Conservation (phyloP, 1,140 invertebrate genomes). For the Nylanderia fulva region DNA sequence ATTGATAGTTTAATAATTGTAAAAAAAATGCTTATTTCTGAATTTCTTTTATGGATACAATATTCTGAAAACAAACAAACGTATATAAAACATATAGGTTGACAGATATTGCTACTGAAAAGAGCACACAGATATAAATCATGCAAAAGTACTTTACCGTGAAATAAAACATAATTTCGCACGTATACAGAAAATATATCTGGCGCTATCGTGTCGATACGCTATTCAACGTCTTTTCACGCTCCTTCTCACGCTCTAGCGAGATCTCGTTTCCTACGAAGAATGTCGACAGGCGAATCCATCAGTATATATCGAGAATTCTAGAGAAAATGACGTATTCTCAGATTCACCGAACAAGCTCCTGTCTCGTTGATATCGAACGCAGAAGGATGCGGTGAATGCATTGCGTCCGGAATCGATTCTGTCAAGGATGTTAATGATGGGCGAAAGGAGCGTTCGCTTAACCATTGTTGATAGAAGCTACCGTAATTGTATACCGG, state of each 20-base stretch:
- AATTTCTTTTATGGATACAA: not conserved
- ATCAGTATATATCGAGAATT: constrained; percentile 42
- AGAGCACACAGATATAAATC: constrained; percentile 19
- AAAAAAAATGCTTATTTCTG: not conserved
- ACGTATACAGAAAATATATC: constrained; percentile 13
- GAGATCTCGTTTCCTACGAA: constrained; percentile 31
- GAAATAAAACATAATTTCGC: not conserved
- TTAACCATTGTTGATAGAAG: constrained; percentile 41
- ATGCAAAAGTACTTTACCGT: not conserved
- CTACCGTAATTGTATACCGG: constrained; percentile 22
- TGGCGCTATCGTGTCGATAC: constrained; percentile 9
- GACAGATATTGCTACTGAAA: not conserved
- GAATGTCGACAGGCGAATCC: constrained; percentile 31
- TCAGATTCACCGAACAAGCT: constrained; percentile 38
- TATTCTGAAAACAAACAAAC: not conserved
- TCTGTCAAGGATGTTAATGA: constrained; percentile 25
- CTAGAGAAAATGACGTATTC: constrained; percentile 46
- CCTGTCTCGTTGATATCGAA: constrained; percentile 38
- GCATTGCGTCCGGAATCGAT: constrained; percentile 20
- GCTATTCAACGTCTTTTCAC: constrained; percentile 24
- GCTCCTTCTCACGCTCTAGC: constrained; percentile 17
- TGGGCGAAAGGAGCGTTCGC: not conserved
- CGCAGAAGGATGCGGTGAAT: constrained; percentile 30
- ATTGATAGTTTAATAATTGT: not conserved
- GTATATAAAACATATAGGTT: too few species aligned